A percentile compares a stretch with the other conserved stretches of the same genome.
Evolutionary conservation across 2,888 invertebrate species (phyloP).

Genomic region (Strigamia crassipes): DNA sequence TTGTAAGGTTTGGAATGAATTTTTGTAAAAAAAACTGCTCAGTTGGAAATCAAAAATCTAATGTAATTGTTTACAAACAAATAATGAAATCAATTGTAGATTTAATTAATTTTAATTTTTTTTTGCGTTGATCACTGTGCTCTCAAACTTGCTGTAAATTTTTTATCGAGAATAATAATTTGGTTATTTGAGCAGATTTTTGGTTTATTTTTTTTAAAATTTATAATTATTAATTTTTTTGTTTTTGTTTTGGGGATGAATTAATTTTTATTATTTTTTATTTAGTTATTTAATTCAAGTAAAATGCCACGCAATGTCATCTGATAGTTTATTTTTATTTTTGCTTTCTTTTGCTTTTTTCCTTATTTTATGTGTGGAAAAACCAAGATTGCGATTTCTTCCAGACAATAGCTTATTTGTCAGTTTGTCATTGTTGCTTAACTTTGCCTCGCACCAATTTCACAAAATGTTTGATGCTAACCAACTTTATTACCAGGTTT

Average conservation of each 20-base stretch:
- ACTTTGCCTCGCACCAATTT: slow-evolving; percentile 6
- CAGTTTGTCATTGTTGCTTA: slow-evolving; percentile 27
- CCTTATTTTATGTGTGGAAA: not conserved
- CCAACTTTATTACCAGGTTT: slow-evolving; percentile 30
- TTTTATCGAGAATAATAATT: not conserved
- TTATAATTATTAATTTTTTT: not conserved
- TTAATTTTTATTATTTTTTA: not conserved
- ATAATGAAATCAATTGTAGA: not conserved
- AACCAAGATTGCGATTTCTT: not conserved
- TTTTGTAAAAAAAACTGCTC: slow-evolving; percentile 16
- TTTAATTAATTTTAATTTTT: not conserved
- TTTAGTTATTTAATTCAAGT: not conserved
- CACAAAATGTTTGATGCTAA: slow-evolving; percentile 18
- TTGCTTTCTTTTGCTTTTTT: not conserved
- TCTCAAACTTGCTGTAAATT: not conserved
- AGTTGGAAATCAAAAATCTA: slow-evolving; percentile 23
- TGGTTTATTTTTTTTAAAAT: not conserved
- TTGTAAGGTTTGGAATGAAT: slow-evolving; percentile 7
- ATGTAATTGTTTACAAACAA: not conserved
- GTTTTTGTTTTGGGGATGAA: not conserved
- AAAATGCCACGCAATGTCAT: not conserved
- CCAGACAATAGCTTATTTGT: slow-evolving; percentile 10
- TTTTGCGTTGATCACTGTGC: not conserved
- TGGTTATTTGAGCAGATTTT: not conserved
- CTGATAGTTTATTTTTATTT: not conserved